Conservation (phyloP, 2,888 invertebrate genomes). For the Andrena minutula region DNA sequence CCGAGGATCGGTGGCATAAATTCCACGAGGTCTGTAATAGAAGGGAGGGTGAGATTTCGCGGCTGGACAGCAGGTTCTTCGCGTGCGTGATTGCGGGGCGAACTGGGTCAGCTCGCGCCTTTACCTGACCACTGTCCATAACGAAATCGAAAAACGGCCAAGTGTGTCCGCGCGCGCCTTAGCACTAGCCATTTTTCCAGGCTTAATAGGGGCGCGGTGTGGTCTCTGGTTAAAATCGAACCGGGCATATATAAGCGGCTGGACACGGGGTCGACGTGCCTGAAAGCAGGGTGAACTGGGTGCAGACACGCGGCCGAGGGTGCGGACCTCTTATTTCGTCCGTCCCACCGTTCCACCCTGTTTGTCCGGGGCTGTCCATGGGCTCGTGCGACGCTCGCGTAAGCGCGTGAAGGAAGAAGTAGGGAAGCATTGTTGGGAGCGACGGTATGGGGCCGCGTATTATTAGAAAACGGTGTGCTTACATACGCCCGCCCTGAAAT, state of each 20-base stretch:
- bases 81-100: not conserved
- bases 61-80: conserved; percentile 19
- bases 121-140: conserved; percentile 25
- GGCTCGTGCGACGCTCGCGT: conserved; percentile 4
- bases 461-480: conserved; percentile 67
- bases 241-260: conserved; percentile 30
- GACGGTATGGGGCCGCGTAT: conserved; percentile 58
- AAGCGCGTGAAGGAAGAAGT: conserved; percentile 11
- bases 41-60: conserved; percentile 33
- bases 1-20: conserved; percentile 22
- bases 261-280: conserved; percentile 38
- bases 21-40: conserved; percentile 19
- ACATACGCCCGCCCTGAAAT: conserved; percentile 65
- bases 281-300: conserved; percentile 64
- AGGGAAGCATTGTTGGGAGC: conserved; percentile 60
- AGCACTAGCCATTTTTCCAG: conserved; percentile 68
- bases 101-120: conserved; percentile 47
- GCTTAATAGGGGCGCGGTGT: conserved; percentile 72
- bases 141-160: conserved; percentile 29
- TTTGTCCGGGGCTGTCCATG: conserved; percentile 26
- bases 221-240: conserved; percentile 62
- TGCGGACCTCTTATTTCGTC: conserved; percentile 48
- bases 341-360: conserved; percentile 36
- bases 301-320: conserved; percentile 63
- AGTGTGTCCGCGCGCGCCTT: conserved; percentile 8